Conservation (phyloP, 2,113 vertebrate species). For the Eleginops maclovinus region DNA sequence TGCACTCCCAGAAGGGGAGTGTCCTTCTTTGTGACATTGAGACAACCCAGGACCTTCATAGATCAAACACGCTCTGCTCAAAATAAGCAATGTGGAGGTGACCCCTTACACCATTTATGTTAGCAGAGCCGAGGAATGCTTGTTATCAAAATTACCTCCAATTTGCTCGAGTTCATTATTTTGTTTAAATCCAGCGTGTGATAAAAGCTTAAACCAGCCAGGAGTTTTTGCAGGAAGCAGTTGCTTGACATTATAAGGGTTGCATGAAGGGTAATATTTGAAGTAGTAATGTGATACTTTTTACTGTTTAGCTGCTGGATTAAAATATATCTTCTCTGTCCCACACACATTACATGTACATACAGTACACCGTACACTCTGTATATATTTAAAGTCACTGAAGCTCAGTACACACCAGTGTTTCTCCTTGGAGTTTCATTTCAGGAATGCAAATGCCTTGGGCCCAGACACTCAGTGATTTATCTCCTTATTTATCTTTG, state of each 20-base stretch:
- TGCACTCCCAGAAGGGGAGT: constrained; percentile 64
- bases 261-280: constrained; percentile 28
- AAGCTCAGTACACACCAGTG: constrained; percentile 63
- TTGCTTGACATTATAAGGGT: constrained; percentile 47
- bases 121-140: constrained; percentile 49
- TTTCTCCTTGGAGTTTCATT: constrained; percentile 83
- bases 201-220: constrained; percentile 42
- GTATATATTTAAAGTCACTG: constrained; percentile 65
- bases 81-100: constrained; percentile 71
- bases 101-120: constrained; percentile 60
- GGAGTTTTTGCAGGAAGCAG: constrained; percentile 46
- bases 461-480: constrained; percentile 83
- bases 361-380: constrained; percentile 32
- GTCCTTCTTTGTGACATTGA: constrained; percentile 79
- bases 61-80: constrained; percentile 75
- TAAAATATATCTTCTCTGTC: constrained; percentile 22
- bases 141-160: constrained; percentile 61
- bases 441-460: constrained; percentile 85
- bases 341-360: constrained; percentile 14
- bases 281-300: constrained; percentile 72
- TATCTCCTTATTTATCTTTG: constrained; percentile 86
- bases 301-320: constrained; percentile 36
- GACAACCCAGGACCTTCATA: constrained; percentile 75
- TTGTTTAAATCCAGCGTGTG: constrained; percentile 30
- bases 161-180: constrained; percentile 49